Evolutionary conservation across 1,140 invertebrate genomes (phyloP).

Genomic region (Camponotus pennsylvanicus): DNA sequence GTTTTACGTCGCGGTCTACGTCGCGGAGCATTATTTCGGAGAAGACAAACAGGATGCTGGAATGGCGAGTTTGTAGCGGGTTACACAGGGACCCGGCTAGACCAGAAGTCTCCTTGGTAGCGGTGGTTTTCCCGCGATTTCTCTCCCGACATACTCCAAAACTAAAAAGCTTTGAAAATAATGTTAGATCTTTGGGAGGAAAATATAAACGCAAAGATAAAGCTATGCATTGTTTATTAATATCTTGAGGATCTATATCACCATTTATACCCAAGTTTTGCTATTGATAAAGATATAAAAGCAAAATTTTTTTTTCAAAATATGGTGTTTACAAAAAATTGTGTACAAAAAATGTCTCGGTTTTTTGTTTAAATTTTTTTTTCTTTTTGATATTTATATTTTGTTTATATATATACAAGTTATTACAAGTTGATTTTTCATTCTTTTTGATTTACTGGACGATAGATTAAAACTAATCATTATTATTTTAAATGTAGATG

Average conservation of each 20-base stretch:
- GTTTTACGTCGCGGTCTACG: conserved; percentile 41
- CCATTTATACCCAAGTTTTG: neutral
- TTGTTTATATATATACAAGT: too few species aligned
- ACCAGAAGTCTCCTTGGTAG: conserved; percentile 21
- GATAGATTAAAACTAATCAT: too few species aligned
- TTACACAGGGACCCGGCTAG: conserved; percentile 7
- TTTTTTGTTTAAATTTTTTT: too few species aligned
- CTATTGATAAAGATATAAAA: conserved; percentile 1
- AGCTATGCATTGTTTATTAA: neutral
- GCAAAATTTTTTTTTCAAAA: neutral
- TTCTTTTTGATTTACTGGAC: too few species aligned
- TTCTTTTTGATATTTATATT: too few species aligned
- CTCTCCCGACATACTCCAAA: neutral
- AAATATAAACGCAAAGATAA: neutral
- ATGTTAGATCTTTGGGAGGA: neutral
- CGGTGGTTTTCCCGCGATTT: conserved; percentile 26
- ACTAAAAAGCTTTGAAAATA: conserved; percentile 17
- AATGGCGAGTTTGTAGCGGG: conserved; percentile 37
- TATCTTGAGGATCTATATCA: neutral
- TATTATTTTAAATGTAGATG: too few species aligned
- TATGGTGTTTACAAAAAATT: too few species aligned
- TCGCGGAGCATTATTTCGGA: conserved; percentile 43
- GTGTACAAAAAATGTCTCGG: too few species aligned
- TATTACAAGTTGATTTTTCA: too few species aligned
- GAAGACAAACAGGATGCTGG: conserved; percentile 56